phyloP scores from a whole-genome alignment of 2,888 invertebrate species.

The Hypomecis punctinalis region DNA sequence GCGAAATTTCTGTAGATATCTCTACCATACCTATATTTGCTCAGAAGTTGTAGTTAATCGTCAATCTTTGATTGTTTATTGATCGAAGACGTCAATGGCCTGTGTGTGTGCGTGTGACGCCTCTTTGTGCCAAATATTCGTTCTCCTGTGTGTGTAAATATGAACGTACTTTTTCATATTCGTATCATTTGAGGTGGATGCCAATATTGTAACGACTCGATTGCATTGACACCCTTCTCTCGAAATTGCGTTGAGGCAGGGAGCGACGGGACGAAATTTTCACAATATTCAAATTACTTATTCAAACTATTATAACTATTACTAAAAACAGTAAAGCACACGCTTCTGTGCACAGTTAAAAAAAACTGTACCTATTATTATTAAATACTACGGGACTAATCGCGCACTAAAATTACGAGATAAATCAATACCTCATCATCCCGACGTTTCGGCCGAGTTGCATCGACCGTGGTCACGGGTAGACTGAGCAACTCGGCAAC shows the following conservation, averaged over 20 bases:
- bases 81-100: constrained; percentile 50
- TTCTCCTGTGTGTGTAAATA: constrained; percentile 70
- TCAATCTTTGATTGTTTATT: constrained; percentile 9
- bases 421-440: too few relatives aligned
- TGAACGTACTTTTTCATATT: constrained; percentile 62
- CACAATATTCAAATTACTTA: not conserved
- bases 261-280: constrained; percentile 20
- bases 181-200: constrained; percentile 60
- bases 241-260: constrained; percentile 33
- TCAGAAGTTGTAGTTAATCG: constrained; percentile 76
- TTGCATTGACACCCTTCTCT: constrained; percentile 45
- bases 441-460: too few relatives aligned
- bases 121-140: constrained; percentile 81
- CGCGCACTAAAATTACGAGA: too few relatives aligned
- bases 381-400: too few relatives aligned
- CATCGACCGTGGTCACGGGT: too few relatives aligned
- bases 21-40: constrained; percentile 83
- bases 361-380: too few relatives aligned
- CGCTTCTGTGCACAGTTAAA: too few relatives aligned
- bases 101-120: constrained; percentile 75
- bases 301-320: too few relatives aligned
- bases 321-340: too few relatives aligned
- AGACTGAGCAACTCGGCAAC: too few relatives aligned
- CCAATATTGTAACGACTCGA: constrained; percentile 58
- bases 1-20: constrained; percentile 75